Evolutionary conservation across 2,888 invertebrate species (phyloP).

Genomic region (Arrhopalites spinosus): DNA sequence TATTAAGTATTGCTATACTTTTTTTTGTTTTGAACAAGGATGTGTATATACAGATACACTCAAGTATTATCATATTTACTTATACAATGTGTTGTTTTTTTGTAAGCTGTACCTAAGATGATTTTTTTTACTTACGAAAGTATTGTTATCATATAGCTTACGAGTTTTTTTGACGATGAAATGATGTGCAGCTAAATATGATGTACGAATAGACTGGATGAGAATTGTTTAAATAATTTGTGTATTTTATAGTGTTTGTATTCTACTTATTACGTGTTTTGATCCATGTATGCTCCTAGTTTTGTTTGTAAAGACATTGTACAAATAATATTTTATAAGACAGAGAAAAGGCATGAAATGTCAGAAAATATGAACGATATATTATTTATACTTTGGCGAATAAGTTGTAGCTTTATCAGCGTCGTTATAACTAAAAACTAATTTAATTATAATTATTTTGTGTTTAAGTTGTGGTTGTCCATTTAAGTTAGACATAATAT

Average conservation of each 20-base stretch:
- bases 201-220: background rate
- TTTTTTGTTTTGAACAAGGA: background rate
- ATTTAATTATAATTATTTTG: background rate
- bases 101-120: no score
- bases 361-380: background rate
- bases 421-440: background rate
- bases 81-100: no score
- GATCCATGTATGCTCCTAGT: background rate
- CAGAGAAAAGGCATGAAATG: background rate
- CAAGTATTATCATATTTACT: no score
- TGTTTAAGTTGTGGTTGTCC: no score
- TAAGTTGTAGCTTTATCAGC: background rate
- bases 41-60: no score
- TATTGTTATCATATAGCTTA: no score
- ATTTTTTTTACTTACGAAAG: no score
- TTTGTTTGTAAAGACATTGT: background rate
- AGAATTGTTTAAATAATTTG: background rate
- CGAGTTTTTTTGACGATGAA: background rate
- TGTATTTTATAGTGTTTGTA: slow-evolving; percentile 17
- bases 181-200: background rate
- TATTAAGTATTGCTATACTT: background rate
- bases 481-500: no score
- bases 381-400: background rate
- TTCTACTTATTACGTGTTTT: background rate
- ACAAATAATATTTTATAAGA: background rate